phyloP scores from a whole-genome alignment of 2,888 invertebrate genomes.

The Lasioglossum zephyrum region DNA sequence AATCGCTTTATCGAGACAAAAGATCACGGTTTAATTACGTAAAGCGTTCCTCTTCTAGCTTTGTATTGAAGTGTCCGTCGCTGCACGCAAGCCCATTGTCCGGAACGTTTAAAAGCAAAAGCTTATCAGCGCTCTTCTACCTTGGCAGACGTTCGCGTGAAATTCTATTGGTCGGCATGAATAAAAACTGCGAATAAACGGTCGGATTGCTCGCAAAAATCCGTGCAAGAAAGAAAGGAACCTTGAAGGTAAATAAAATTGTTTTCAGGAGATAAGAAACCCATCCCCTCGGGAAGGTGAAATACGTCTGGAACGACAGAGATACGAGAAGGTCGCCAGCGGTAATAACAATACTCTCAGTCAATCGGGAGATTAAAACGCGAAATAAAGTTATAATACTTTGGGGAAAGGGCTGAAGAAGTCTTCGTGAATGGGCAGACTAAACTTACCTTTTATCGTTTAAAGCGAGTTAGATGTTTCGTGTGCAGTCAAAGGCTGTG shows the following conservation, averaged over 20 bases:
- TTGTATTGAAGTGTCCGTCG: conserved; percentile 37
- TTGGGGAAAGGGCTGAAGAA: not conserved
- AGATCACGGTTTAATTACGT: conserved; percentile 57
- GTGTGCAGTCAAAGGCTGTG: not conserved
- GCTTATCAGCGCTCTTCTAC: conserved; percentile 34
- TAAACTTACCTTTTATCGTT: not conserved
- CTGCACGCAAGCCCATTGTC: conserved; percentile 49
- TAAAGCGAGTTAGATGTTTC: not conserved
- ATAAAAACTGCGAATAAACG: conserved; percentile 5
- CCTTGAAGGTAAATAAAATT: not conserved
- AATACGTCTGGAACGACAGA: not conserved
- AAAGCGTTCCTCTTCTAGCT: conserved; percentile 23
- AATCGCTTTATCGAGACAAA: conserved; percentile 57
- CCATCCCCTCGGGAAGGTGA: not conserved
- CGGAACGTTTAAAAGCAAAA: conserved; percentile 44
- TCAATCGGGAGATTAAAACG: not conserved
- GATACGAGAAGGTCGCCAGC: not conserved
- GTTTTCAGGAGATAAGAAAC: not conserved
- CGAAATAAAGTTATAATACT: not conserved
- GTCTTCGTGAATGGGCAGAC: not conserved
- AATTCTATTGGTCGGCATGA: conserved; percentile 31
- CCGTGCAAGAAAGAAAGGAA: not conserved
- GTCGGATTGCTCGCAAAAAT: not conserved
- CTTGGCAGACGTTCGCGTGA: conserved; percentile 25
- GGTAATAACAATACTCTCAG: not conserved